phyloP scores from a whole-genome alignment of 2,888 invertebrate genomes.

The Netelia inedita region DNA sequence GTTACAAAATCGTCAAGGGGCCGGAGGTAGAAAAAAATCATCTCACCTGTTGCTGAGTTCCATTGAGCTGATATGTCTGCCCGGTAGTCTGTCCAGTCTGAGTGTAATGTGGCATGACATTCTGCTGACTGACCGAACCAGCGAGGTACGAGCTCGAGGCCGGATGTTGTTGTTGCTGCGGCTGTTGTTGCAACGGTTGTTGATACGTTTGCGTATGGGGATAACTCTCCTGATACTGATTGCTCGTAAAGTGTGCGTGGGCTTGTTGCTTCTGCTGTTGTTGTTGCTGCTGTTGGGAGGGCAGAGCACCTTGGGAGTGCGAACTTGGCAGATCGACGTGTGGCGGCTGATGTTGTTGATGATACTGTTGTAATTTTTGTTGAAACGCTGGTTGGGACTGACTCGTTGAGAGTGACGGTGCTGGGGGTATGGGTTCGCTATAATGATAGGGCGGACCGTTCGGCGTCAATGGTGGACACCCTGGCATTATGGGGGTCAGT shows the following conservation, averaged over 20 bases:
- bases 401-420: constrained; percentile 82
- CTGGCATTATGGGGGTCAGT: constrained; percentile 84
- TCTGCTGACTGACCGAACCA: constrained; percentile 81
- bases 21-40: not conserved
- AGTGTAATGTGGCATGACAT: constrained; percentile 82
- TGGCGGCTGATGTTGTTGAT: constrained; percentile 82
- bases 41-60: constrained; percentile 81
- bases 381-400: constrained; percentile 84
- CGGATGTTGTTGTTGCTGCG: constrained; percentile 78
- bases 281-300: constrained; percentile 74
- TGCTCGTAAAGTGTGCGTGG: constrained; percentile 82
- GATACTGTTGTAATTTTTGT: constrained; percentile 81
- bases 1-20: no score
- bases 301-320: constrained; percentile 80
- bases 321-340: constrained; percentile 83
- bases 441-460: constrained; percentile 87
- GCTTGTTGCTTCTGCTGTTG: constrained; percentile 81
- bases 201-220: constrained; percentile 86
- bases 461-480: constrained; percentile 83
- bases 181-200: constrained; percentile 83
- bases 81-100: constrained; percentile 78
- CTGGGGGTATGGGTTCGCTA: constrained; percentile 87
- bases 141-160: constrained; percentile 81
- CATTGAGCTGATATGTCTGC: constrained; percentile 82
- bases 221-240: constrained; percentile 86